Evolutionary conservation across 2,888 invertebrate species (phyloP), one percentile per base, ranked within the genome.

Genomic region (Eupithecia dodoneata): DNA sequence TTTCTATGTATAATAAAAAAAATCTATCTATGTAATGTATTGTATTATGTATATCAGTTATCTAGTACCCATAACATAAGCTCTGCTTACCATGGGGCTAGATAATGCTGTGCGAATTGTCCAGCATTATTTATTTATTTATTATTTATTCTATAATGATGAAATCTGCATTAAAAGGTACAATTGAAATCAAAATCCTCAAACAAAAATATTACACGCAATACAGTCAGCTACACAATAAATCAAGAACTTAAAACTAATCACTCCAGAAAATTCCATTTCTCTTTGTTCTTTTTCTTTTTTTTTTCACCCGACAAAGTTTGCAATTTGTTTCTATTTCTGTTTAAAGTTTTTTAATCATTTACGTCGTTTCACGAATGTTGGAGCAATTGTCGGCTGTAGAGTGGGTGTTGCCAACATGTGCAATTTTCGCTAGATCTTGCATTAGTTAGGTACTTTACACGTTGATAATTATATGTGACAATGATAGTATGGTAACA

Each of bases 331-430:
- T 85, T 82, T 84, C 83, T 83, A 84, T 79, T 80, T 70, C 82
- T 77, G 76, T 81, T 82, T 82, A 83, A 87, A 87, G 84, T 86
- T 87, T 87, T 87, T 87, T 86, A 86, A 87, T 87, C 85, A 85
- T 85, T 85, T 83, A 72, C 76, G 76, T 72, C 71, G 76, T 76
- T 75, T 76, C 76, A 76, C 74, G 80, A 80, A 81, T 81, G 80
- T 80, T 52, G 66, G 79, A 82, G 82, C 85, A 83, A 85, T 83
- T 83, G 85, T 83, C 81, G 71, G 75, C 67, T 71, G 70, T 74
- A 70, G 65, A 63, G 73, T 59, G 18, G 45, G 12, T 74, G 82
- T 73, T 74, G 66, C 76, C 72, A 72, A 18, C 72, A 59, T n/a
- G n/a, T 30, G 3, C 3, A 65, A 4, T 65, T 72, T 72, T 67